phyloP scores from a whole-genome alignment of 1,140 invertebrate genomes.

The Onthophagus taurus region DNA sequence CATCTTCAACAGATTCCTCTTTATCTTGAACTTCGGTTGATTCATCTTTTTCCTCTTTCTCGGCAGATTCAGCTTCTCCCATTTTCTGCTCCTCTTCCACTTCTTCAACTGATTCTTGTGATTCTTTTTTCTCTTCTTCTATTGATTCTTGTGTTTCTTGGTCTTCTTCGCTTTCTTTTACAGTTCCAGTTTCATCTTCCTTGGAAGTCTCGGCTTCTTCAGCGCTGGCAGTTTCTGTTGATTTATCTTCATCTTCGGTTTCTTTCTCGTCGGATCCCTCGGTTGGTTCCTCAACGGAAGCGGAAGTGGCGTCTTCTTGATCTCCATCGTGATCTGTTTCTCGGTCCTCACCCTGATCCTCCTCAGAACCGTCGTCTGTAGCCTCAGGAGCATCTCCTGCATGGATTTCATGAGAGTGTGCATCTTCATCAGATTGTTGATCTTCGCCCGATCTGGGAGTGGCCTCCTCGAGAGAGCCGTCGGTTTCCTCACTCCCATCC shows the following conservation, averaged over 20 bases:
- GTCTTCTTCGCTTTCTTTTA: conserved; percentile 28
- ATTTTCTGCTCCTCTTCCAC: conserved; percentile 35
- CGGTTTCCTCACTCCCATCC: no score
- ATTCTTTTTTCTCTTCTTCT: conserved; percentile 44
- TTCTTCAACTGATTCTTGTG: conserved; percentile 5
- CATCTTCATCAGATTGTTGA: conserved; percentile 14
- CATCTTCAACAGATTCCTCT: conserved; percentile 14
- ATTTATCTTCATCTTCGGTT: not conserved
- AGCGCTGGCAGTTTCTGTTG: not conserved
- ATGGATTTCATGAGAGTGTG: conserved; percentile 1
- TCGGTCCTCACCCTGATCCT: not conserved
- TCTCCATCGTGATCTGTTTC: conserved; percentile 2
- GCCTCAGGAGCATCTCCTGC: not conserved
- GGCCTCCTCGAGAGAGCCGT: no score
- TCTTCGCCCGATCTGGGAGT: conserved; percentile 22
- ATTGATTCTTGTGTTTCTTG: conserved; percentile 39
- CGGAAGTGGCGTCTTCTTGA: conserved; percentile 8
- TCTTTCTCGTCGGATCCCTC: not conserved
- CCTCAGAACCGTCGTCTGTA: not conserved
- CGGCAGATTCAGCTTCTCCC: conserved; percentile 8
- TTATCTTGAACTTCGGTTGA: conserved; percentile 33
- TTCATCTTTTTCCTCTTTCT: not conserved
- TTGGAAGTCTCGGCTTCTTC: conserved; percentile 19
- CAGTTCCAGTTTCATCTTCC: conserved; percentile 55
- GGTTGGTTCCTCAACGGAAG: not conserved